These are phyloP conservation scores for Penelope pileata DNA, from an alignment of 2,113 vertebrate genomes.

Conservation along the genomic window DNA sequence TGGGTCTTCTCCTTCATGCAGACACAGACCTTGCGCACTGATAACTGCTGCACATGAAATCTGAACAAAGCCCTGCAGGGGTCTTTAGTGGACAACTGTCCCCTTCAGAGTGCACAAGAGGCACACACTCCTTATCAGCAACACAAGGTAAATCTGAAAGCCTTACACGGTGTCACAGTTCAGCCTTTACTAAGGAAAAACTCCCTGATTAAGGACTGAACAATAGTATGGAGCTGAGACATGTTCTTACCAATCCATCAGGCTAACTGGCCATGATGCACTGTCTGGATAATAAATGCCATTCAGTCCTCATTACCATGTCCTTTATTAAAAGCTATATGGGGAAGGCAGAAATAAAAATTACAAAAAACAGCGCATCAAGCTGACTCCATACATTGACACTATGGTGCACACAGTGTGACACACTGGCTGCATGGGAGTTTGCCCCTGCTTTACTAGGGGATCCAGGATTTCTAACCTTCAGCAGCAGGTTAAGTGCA, in stretches of 20 bases:
- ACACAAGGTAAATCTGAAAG: neutral
- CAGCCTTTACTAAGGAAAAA: neutral
- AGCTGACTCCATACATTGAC: neutral
- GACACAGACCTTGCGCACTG: neutral
- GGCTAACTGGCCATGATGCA: constrained; percentile 1
- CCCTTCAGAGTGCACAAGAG: neutral
- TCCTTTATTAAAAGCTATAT: neutral
- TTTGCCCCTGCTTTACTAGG: neutral
- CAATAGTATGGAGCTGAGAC: neutral
- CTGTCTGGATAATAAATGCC: constrained; percentile 39
- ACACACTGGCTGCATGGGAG: neutral
- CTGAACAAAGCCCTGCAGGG: neutral
- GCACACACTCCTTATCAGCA: neutral
- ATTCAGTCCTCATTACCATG: constrained; percentile 8
- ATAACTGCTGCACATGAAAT: neutral
- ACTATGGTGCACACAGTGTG: neutral
- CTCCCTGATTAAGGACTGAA: constrained; percentile 7
- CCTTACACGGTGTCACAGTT: neutral
- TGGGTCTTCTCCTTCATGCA: neutral
- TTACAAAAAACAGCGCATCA: neutral
- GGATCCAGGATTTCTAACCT: neutral
- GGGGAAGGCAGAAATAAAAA: constrained; percentile 4
- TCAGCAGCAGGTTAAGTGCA: neutral
- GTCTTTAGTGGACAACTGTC: neutral
- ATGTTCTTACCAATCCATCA: constrained; percentile 29